phyloP scores from a whole-genome alignment of 2,888 invertebrate genomes.

The Agrotis clavis region DNA sequence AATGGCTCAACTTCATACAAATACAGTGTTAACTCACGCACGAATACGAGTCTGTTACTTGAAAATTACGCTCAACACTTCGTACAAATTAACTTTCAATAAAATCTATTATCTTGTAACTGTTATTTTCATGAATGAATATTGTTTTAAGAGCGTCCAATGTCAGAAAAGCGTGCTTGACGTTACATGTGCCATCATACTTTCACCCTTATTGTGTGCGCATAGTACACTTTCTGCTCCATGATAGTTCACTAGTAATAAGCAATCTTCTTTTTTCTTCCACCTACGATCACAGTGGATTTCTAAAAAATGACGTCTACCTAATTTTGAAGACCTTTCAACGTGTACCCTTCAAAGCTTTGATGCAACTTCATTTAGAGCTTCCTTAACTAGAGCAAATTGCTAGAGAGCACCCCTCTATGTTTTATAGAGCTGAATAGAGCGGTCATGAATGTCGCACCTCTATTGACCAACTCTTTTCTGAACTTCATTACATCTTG shows the following conservation, averaged over 20 bases:
- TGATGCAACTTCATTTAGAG: slow-evolving; percentile 57
- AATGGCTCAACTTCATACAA: no score
- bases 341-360: slow-evolving; percentile 54
- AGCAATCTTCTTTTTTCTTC: background rate
- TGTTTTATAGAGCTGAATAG: slow-evolving; percentile 49
- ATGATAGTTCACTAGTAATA: background rate
- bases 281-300: slow-evolving; percentile 14
- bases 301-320: slow-evolving; percentile 26
- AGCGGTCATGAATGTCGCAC: slow-evolving; percentile 48
- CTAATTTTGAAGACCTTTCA: slow-evolving; percentile 46
- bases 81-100: no score
- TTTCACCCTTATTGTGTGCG: no score
- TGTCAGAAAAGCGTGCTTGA: no score
- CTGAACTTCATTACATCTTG: slow-evolving; percentile 56
- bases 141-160: no score
- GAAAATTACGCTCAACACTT: no score
- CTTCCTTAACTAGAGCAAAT: slow-evolving; percentile 53
- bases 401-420: slow-evolving; percentile 50
- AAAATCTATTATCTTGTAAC: no score
- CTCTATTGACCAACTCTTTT: slow-evolving; percentile 56
- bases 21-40: no score
- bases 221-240: no score
- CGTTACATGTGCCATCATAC: no score
- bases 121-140: no score
- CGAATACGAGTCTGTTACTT: no score